Evolutionary conservation across 2,888 invertebrate genomes (phyloP).

Genomic region (Lepidochitona cinerea): DNA sequence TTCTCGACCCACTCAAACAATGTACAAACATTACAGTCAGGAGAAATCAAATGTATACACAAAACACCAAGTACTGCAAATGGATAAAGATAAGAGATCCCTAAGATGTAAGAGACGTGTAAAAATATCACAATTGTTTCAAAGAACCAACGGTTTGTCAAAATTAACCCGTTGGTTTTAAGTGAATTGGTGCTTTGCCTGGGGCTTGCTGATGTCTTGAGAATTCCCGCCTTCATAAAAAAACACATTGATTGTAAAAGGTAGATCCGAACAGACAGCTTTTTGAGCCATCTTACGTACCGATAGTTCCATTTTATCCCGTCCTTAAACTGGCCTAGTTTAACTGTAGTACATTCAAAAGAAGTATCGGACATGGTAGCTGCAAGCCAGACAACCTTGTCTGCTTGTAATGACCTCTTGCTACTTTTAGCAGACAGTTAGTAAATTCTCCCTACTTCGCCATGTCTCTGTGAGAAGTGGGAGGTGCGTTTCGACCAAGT

Average conservation of each 20-base stretch:
- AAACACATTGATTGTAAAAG: too few relatives aligned
- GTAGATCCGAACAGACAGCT: neutral
- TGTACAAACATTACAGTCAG: too few relatives aligned
- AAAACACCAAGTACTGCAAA: too few relatives aligned
- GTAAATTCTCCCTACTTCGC: constrained; percentile 6
- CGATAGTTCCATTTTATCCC: neutral
- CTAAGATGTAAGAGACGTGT: too few relatives aligned
- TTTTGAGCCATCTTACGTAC: neutral
- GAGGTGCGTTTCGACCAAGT: neutral
- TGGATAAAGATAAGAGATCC: too few relatives aligned
- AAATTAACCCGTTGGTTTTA: too few relatives aligned
- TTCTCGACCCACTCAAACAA: neutral
- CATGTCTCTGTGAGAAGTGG: neutral
- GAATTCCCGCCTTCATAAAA: neutral
- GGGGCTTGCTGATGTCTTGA: too few relatives aligned
- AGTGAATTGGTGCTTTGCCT: too few relatives aligned
- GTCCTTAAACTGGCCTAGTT: neutral
- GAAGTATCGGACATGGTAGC: neutral
- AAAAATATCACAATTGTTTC: too few relatives aligned
- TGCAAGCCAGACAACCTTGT: constrained; percentile 6
- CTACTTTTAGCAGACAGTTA: constrained; percentile 6
- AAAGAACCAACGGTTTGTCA: too few relatives aligned
- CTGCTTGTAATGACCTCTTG: constrained; percentile 7
- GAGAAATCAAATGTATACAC: too few relatives aligned
- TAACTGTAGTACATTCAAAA: neutral